Evolutionary conservation across 2,797 vertebrate species (phyloP), one percentile per base, ranked within the genome.

Genomic region (Clarias fuscus): DNA sequence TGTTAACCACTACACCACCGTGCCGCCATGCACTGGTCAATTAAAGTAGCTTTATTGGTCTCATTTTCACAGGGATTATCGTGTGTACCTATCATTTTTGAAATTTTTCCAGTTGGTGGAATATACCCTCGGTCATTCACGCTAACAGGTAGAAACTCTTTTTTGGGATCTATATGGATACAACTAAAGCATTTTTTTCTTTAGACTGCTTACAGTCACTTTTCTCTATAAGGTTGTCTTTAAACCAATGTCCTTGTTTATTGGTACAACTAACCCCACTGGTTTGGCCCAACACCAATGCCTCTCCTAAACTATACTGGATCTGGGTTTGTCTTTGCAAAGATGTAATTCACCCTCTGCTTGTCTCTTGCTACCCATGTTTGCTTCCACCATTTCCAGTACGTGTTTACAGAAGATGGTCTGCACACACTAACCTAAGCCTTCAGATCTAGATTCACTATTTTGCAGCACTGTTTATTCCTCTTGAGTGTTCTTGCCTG

Each of bases 341-440:
- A 73, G 56, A 56, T 61, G 37, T 33, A 61, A 72, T 37, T 59
- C 7, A 8, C 33, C 53, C 6, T 72, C 68, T 5, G 22, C 82
- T 58, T 37, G 20, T 59, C 68, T 83, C 24, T 0, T 33, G 30
- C 77, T 58, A 37, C 33, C 33, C 11, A 30, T 37, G 7, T 59
- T 58, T 22, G 65, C 81, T 61, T 70, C 43, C 15, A 24, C 79
- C 62, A 65, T 68, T 71, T 72, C 65, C 48, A 82, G n/a, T 48
- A 62, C 64, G 7, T 82, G 15, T 24, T 68, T 68, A 56, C 13
- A 2, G 67, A 82, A 22, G 27, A 82, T 70, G 43, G 27, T 27
- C 27, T 40, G 20, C 53, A 27, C 22, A 71, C 82, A 30, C 24
- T 56, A 59, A 83, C 72, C 48, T 68, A 59, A 59, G 11, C 30